These are phyloP conservation scores for Chelonus formosanus DNA, from an alignment of 2,888 invertebrate species.

Conservation along the genomic window DNA sequence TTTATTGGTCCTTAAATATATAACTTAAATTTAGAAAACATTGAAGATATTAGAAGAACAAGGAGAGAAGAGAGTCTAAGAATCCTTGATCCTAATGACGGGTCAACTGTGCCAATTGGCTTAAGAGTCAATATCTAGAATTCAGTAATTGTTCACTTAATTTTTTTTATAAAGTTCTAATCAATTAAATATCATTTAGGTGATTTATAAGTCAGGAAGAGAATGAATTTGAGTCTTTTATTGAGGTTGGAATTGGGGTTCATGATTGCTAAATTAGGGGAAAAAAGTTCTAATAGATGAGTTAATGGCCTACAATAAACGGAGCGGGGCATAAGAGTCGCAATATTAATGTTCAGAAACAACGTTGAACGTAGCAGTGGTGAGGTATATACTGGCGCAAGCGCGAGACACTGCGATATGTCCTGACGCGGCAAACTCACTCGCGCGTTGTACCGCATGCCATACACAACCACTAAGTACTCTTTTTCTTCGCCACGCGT, in stretches of 20 bases:
- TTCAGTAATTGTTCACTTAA: neutral
- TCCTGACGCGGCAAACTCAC: slow-evolving; percentile 62
- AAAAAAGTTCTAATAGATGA: neutral
- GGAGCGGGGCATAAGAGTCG: neutral
- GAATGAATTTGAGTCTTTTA: too few species aligned
- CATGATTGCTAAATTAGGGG: neutral
- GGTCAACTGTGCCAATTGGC: slow-evolving; percentile 62
- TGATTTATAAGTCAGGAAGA: too few species aligned
- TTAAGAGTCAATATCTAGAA: slow-evolving; percentile 28
- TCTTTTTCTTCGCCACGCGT: slow-evolving; percentile 52
- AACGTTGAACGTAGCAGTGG: slow-evolving; percentile 33
- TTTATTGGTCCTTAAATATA: too few species aligned
- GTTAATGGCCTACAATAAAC: too few species aligned
- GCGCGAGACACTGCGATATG: slow-evolving; percentile 61
- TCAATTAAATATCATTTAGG: too few species aligned
- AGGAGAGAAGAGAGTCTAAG: slow-evolving; percentile 27
- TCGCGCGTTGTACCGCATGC: slow-evolving; percentile 64
- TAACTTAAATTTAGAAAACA: slow-evolving; percentile 16
- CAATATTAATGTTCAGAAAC: slow-evolving; percentile 18
- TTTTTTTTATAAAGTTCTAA: too few species aligned
- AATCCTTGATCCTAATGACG: slow-evolving; percentile 63
- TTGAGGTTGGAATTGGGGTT: neutral
- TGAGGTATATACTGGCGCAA: slow-evolving; percentile 51
- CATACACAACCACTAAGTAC: slow-evolving; percentile 60
- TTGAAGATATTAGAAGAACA: slow-evolving; percentile 6